Evolutionary conservation across 2,888 invertebrate species (phyloP).

Genomic region (Rutpela maculata): DNA sequence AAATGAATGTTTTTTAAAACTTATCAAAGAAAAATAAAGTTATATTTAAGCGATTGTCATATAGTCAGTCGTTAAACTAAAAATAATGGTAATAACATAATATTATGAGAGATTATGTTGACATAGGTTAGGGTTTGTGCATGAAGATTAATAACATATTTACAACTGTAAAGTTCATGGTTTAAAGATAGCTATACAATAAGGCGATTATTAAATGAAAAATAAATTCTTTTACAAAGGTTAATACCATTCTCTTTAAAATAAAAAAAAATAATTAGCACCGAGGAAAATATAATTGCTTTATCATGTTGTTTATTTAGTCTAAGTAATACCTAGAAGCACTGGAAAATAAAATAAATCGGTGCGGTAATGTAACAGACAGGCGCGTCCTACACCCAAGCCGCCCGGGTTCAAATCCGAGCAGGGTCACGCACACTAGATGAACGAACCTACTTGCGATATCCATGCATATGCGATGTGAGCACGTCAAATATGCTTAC

Average conservation of each 20-base stretch:
- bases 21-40: conserved; percentile 38
- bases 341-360: neutral
- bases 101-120: conserved; percentile 56
- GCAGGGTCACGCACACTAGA: no score
- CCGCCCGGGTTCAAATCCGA: no score
- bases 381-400: no score
- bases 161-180: conserved; percentile 62
- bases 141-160: conserved; percentile 61
- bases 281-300: neutral
- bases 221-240: conserved; percentile 56
- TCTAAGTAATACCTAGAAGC: conserved; percentile 6
- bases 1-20: conserved; percentile 31
- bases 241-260: conserved; percentile 52
- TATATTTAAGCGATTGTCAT: conserved; percentile 20
- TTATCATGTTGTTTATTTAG: neutral
- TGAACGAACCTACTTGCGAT: no score
- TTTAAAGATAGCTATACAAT: conserved; percentile 57
- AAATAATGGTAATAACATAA: conserved; percentile 38
- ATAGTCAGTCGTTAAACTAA: conserved; percentile 34
- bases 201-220: conserved; percentile 54
- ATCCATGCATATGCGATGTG: no score
- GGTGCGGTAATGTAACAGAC: no score
- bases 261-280: conserved; percentile 13
- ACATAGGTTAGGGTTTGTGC: conserved; percentile 64
- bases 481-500: no score